Evolutionary conservation across 2,113 vertebrate species (phyloP), one percentile per base, ranked within the genome.

Genomic region (Paralichthys olivaceus): DNA sequence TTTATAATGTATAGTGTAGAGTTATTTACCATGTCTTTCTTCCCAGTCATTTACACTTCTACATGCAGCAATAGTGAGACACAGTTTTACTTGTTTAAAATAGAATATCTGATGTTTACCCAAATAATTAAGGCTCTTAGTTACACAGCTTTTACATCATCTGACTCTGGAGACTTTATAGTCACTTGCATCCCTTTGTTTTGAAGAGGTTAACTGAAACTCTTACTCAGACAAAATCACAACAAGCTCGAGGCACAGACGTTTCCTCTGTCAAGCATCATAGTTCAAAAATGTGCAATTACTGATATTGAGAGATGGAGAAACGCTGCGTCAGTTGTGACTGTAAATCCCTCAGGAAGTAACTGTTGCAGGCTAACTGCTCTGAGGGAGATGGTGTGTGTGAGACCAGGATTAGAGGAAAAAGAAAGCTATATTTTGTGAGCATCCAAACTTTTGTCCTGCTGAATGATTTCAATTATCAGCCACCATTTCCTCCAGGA

Each of bases 21-120:
- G n/a, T n/a, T n/a, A n/a, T n/a, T n/a, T n/a, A n/a, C n/a, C n/a
- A n/a, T n/a, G n/a, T n/a, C n/a, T n/a, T n/a, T n/a, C n/a, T n/a
- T n/a, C n/a, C n/a, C n/a, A n/a, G 40, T 43, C 4, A 43, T 13
- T 43, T 3, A 76, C 25, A 71, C 28, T 75, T 61, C 55, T 47
- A 63, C 15, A 73, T 49, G 53, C 28, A 53, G 40, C 17, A 19
- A 69, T 63, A 56, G 54, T 34, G 8, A 63, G 12, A 43, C 40
- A 43, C 12, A 14, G 12, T 43, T 1, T 43, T 43, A 43, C 9
- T 43, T 43, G 40, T 43, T 43, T 43, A 14, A 43, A 43, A 2
- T 43, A 32, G 29, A 14, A 43, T 40, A 43, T 14, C 9, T 43
- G 12, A 43, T 43, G 40, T 43, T 49, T 20, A 49, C 17, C 20